A percentile compares a stretch with the other conserved stretches of the same genome.
These are phyloP conservation scores for Sinosuthora webbiana DNA, from an alignment of 2,113 vertebrate genomes.

Conservation along the genomic window DNA sequence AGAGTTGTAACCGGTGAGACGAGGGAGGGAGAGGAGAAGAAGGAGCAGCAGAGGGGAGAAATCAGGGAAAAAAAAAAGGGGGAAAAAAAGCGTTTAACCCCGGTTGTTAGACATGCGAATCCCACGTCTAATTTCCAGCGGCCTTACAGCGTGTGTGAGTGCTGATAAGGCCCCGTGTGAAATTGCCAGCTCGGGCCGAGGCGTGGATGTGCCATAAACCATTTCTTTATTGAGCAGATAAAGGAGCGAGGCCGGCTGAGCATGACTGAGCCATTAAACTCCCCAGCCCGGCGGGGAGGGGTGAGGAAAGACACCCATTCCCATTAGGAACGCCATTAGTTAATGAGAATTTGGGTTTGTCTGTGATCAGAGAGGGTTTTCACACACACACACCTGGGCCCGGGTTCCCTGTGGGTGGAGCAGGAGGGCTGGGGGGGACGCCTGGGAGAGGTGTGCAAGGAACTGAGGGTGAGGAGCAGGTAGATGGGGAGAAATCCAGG, in stretches of 20 bases:
- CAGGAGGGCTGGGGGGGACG: background rate
- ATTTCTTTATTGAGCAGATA: constrained; percentile 56
- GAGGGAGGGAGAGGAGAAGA: background rate
- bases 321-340: background rate
- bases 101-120: constrained; percentile 51
- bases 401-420: background rate
- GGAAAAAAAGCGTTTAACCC: constrained; percentile 33
- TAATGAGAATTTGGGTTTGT: background rate
- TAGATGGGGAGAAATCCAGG: background rate
- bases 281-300: background rate
- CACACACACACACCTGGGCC: background rate
- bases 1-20: background rate
- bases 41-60: background rate
- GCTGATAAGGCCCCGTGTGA: constrained; percentile 70
- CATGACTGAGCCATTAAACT: constrained; percentile 22
- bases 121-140: constrained; percentile 16
- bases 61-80: background rate
- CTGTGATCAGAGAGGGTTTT: background rate
- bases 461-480: background rate
- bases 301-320: background rate
- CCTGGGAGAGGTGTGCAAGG: background rate
- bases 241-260: constrained; percentile 43
- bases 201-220: constrained; percentile 20
- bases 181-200: constrained; percentile 48
- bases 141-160: constrained; percentile 43